A percentile compares a stretch with the other conserved stretches of the same genome.
phyloP scores from a whole-genome alignment of 64 coral and sea anemone genomes.

The Anthopleura sola region DNA sequence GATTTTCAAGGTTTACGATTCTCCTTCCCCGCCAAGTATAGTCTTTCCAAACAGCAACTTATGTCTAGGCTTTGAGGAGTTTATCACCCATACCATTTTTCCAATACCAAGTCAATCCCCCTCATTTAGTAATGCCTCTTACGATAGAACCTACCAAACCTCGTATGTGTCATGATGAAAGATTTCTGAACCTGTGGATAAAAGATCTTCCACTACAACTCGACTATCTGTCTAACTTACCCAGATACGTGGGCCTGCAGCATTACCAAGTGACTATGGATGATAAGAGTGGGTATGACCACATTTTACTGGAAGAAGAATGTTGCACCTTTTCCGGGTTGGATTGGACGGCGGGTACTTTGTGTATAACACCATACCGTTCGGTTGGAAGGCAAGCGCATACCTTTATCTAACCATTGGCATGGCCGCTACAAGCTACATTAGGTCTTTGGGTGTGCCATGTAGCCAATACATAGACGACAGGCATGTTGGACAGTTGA shows the following conservation, averaged over 20 bases:
- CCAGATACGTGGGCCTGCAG: neutral
- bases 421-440: conserved; percentile 37
- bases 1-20: neutral
- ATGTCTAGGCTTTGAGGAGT: neutral
- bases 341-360: conserved; percentile 18
- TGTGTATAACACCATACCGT: conserved; percentile 32
- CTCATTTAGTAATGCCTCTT: neutral
- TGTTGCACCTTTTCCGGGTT: neutral
- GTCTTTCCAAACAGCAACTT: neutral
- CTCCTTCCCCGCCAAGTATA: neutral
- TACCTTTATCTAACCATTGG: conserved; percentile 25
- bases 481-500: conserved; percentile 10
- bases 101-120: neutral
- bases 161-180: neutral
- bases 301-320: neutral
- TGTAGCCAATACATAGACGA: conserved; percentile 43
- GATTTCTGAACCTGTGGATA: neutral
- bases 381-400: conserved; percentile 36
- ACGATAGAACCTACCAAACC: neutral
- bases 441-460: conserved; percentile 16
- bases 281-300: conserved; percentile 37
- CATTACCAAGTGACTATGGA: neutral
- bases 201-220: neutral
- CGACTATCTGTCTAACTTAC: neutral
- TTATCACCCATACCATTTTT: neutral